Evolutionary conservation across 2,888 invertebrate genomes (phyloP), one percentile per base, ranked within the genome.

Genomic region (Mystacides longicornis): DNA sequence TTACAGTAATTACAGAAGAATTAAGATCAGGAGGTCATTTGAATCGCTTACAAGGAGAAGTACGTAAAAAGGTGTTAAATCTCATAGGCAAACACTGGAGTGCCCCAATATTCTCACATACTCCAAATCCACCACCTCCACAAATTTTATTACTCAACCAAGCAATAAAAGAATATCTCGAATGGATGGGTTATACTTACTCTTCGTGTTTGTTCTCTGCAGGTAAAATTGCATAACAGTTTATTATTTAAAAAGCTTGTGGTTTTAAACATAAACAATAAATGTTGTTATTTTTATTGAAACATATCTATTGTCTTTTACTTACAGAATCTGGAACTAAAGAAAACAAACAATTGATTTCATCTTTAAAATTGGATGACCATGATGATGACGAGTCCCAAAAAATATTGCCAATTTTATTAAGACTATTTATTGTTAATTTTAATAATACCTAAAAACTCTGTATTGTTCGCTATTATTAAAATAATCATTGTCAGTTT

Each of bases 161-260:
- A 65, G 70, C 86, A 0, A 75, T 86, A 3, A 69, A 81, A 56
- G 86, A 86, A 65, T 86, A 86, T 65, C 67, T 86, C 2, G 77
- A 81, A 61, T 86, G 86, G 86, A 84, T 84, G 63, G 86, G 85
- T 1, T 86, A 85, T 63, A 71, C 82, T 22, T 85, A 85, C 62
- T 80, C 83, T 0, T 73, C 77, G 0, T 77, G 75, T 0, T 78
- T 81, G 23, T 71, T 82, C 69, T 64, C 68, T 23, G 74, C 81
- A 45, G 82, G 58, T 55, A n/a, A 14, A 16, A 3, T 3, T 37
- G 5, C 5, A 7, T 11, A 27, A 27, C 27, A 7, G 27, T 27
- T n/a, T 5, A 27, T 27, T 7, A 27, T 7, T 7, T 7, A 27
- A 27, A 27, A 27, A 27, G 5, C 27, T 7, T 7, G 11, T 11